Base-by-base conservation (phyloP, 2,113 vertebrate species). In the Hippolais icterina region DNA sequence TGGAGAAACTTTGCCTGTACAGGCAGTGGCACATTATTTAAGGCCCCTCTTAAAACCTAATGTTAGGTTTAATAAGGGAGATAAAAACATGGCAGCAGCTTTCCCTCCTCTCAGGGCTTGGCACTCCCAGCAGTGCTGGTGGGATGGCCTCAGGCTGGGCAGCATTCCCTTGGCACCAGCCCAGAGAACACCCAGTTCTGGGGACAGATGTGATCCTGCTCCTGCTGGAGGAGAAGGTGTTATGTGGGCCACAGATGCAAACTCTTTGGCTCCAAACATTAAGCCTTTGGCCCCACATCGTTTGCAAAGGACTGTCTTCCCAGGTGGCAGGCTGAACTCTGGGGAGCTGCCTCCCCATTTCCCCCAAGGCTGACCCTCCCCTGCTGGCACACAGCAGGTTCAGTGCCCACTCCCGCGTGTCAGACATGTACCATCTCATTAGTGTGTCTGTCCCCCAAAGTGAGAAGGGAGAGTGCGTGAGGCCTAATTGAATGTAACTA, bases 401-500 rank as follows among this genome's bases (percentile, higher is more conserved):
- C 46, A 44, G 74, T 46, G 63, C 81, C 44, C 3, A 7, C 64
- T 93, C 63, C 93, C 1, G 3, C 12, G 2, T 76, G 78, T 87
- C 95, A 89, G 88, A 44, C 89, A 3, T 42, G 96, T 91, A 93
- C 94, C 50, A 11, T 84, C 97, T 98, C 96, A 89, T 98, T 97
- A 98, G 95, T 3, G 0, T 1, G 37, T 61, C 95, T 85, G 97
- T 94, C 95, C 97, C 97, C 97, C 93, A 95, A 95, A 97, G 96
- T 97, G 97, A 96, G 96, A 79, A 94, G 95, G 93, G 94, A 96
- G 95, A 90, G 61, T 1, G 23, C 5, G 1, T 87, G 89, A 95
- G 96, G 87, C 92, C 97, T 98, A 98, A 98, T 98, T 98, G 98
- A 98, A 97, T 97, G 98, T 97, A 97, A 97, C 97, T 98, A 98